Percentiles rank a stretch among this genome's conserved stretches.
These are phyloP conservation scores for Leptopilina syphax DNA, from an alignment of 2,888 invertebrate genomes.

Conservation along the genomic window DNA sequence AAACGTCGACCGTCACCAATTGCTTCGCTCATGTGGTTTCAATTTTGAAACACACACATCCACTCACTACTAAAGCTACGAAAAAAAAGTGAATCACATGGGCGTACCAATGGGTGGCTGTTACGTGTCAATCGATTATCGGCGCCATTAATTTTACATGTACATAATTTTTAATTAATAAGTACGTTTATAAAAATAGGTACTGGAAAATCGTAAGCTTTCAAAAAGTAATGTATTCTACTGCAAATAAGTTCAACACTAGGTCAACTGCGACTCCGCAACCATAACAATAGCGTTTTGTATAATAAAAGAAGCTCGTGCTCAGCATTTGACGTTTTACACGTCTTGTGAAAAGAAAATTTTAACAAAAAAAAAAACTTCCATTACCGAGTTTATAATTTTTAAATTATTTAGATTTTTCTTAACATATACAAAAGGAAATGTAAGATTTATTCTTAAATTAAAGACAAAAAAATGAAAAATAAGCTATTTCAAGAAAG, in stretches of 20 bases:
- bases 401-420: background rate
- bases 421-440: too few relatives aligned
- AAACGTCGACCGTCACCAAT: conserved; percentile 71
- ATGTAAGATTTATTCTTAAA: too few relatives aligned
- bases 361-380: background rate
- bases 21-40: conserved; percentile 72
- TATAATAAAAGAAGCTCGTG: conserved; percentile 55
- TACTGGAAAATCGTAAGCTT: conserved; percentile 72
- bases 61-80: conserved; percentile 70
- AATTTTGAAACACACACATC: conserved; percentile 70
- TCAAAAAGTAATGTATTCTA: conserved; percentile 76
- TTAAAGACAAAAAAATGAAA: too few relatives aligned
- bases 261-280: conserved; percentile 77
- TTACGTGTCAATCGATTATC: conserved; percentile 58
- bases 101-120: conserved; percentile 62
- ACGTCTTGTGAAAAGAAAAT: conserved; percentile 42
- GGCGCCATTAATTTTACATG: conserved; percentile 51
- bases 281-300: conserved; percentile 73
- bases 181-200: conserved; percentile 59
- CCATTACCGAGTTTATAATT: conserved; percentile 41
- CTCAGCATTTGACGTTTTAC: conserved; percentile 41
- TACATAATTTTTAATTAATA: conserved; percentile 43
- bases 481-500: too few relatives aligned
- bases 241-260: conserved; percentile 77
- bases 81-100: conserved; percentile 62